A percentile compares a stretch with the other conserved stretches of the same genome.
Evolutionary conservation across 2,113 vertebrate species (phyloP).

Genomic region (Lophius piscatorius): DNA sequence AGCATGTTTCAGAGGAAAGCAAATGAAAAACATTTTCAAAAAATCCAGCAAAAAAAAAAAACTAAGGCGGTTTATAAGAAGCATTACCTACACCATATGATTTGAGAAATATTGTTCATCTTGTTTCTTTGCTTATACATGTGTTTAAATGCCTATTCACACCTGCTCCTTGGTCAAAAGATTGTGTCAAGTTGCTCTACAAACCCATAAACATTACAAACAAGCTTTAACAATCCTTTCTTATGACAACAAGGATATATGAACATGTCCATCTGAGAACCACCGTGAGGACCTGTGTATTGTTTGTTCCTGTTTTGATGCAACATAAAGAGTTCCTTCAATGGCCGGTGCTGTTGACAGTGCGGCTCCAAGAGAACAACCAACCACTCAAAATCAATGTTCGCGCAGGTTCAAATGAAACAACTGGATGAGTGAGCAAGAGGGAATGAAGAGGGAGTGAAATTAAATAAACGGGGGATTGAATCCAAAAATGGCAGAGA

Average conservation of each 20-base stretch:
- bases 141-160: constrained; percentile 68
- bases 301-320: constrained; percentile 84
- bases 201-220: constrained; percentile 81
- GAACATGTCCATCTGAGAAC: constrained; percentile 88
- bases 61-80: constrained; percentile 86
- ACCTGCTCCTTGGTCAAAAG: constrained; percentile 74
- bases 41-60: constrained; percentile 87
- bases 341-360: constrained; percentile 87
- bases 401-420: constrained; percentile 88
- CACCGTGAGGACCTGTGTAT: constrained; percentile 85
- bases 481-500: constrained; percentile 70
- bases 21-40: constrained; percentile 84
- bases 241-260: constrained; percentile 84
- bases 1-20: constrained; percentile 87
- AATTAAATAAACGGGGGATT: constrained; percentile 32
- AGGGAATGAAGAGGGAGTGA: constrained; percentile 43
- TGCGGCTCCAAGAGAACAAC: constrained; percentile 89
- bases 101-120: constrained; percentile 81
- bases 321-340: constrained; percentile 91
- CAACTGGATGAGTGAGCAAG: constrained; percentile 64
- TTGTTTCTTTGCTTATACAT: constrained; percentile 69
- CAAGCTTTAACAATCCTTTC: constrained; percentile 83
- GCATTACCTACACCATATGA: constrained; percentile 86
- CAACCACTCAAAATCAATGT: constrained; percentile 94
- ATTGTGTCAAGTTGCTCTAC: constrained; percentile 82